Evolutionary conservation across 92 coral and sea anemone genomes (phyloP).

Genomic region (Porites cylindrica): DNA sequence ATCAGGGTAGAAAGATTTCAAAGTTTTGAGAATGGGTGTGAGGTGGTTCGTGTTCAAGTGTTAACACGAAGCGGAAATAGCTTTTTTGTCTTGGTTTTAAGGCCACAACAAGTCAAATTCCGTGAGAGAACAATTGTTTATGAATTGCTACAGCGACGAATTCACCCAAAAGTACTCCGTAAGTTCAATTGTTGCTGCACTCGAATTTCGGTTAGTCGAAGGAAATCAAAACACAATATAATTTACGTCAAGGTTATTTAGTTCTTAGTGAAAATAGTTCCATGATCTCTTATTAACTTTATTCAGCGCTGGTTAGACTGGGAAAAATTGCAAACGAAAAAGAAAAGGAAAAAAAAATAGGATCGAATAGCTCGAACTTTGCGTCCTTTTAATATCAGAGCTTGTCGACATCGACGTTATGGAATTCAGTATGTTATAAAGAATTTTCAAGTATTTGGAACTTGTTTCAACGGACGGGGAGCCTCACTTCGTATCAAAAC

Average conservation of each 20-base stretch:
- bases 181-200: not conserved
- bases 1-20: conserved; percentile 22
- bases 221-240: not conserved
- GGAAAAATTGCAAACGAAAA: not conserved
- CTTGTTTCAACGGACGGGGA: not conserved
- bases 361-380: not conserved
- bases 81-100: not conserved
- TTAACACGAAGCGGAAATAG: conserved; percentile 23
- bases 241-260: not conserved
- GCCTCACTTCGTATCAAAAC: not conserved
- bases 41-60: conserved; percentile 7
- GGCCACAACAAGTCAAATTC: not conserved
- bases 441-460: not conserved
- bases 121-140: not conserved
- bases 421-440: not conserved
- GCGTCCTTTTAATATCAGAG: not conserved
- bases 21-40: conserved; percentile 39
- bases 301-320: not conserved
- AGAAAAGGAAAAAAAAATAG: not conserved
- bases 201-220: not conserved
- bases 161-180: not conserved
- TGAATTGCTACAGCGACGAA: not conserved
- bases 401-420: not conserved
- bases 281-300: not conserved
- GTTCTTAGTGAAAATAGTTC: not conserved